These are phyloP conservation scores for Trochalopteron elliotii DNA, from an alignment of 2,113 vertebrate species.

Conservation along the genomic window DNA sequence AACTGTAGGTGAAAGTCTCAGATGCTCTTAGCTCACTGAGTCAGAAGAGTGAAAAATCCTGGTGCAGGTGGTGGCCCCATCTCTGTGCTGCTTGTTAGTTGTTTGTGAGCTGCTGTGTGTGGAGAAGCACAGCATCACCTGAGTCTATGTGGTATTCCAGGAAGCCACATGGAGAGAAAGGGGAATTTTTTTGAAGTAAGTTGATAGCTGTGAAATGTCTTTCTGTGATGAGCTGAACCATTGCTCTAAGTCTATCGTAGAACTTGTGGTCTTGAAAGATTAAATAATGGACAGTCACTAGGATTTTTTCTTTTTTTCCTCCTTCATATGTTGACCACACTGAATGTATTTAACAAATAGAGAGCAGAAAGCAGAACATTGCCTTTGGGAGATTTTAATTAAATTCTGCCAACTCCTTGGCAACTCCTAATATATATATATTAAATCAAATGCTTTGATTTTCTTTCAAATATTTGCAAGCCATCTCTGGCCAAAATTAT, in stretches of 20 bases:
- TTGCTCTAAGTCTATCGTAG: neutral
- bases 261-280: neutral
- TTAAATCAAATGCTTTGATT: neutral
- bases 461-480: neutral
- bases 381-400: neutral
- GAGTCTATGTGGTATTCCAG: neutral
- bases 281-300: neutral
- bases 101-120: neutral
- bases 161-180: neutral
- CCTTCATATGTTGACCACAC: neutral
- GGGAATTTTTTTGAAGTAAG: neutral
- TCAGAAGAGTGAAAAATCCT: neutral
- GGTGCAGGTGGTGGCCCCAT: neutral
- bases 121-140: neutral
- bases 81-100: neutral
- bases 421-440: neutral
- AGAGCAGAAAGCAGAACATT: neutral
- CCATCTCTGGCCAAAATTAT: neutral
- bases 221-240: neutral
- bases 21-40: neutral
- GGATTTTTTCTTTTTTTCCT: neutral
- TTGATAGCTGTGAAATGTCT: neutral
- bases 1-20: neutral
- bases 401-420: neutral
- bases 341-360: neutral